These are phyloP conservation scores for Taurulus bubalis DNA, from an alignment of 2,113 vertebrate species.

Conservation along the genomic window DNA sequence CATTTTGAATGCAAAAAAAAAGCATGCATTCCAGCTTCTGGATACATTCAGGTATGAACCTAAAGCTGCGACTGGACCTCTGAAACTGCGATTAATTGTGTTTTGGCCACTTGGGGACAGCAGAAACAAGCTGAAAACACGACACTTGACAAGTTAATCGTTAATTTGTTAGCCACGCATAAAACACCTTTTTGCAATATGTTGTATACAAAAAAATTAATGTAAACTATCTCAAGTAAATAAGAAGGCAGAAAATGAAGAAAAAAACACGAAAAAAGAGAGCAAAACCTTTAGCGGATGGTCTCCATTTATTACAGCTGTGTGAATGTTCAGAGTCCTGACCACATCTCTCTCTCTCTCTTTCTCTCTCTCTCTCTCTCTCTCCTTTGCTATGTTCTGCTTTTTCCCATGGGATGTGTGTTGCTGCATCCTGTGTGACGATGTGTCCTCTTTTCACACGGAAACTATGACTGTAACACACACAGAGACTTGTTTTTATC, in stretches of 20 bases:
- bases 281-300: neutral
- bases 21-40: neutral
- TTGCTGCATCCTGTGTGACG: conserved; percentile 59
- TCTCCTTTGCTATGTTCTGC: neutral
- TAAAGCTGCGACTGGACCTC: neutral
- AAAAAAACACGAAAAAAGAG: neutral
- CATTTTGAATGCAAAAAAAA: neutral
- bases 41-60: neutral
- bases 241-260: neutral
- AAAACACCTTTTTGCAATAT: neutral
- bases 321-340: conserved; percentile 29
- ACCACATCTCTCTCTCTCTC: conserved; percentile 16
- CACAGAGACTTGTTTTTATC: conserved; percentile 7
- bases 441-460: conserved; percentile 42
- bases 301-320: conserved; percentile 10
- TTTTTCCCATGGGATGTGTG: conserved; percentile 64
- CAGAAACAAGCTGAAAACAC: conserved; percentile 3
- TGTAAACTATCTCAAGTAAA: neutral
- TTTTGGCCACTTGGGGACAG: neutral
- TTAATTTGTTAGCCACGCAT: neutral
- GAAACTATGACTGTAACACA: conserved; percentile 53
- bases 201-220: neutral
- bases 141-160: neutral
- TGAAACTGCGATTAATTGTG: neutral
- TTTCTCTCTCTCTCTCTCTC: neutral